phyloP scores from a whole-genome alignment of 1,140 invertebrate species.

The Megalonaias nervosa region DNA sequence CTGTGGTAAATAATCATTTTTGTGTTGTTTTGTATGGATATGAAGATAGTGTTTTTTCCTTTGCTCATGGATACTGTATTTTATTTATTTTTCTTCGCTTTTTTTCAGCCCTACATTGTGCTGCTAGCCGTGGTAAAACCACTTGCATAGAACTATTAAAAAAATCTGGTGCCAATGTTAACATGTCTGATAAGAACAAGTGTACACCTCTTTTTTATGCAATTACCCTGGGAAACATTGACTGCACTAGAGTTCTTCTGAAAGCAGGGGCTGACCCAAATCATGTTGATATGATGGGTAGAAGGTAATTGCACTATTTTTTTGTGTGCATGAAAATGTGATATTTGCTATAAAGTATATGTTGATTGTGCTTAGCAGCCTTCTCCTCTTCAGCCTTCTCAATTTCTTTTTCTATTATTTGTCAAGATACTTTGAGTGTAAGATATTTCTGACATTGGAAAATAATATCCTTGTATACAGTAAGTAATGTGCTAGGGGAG shows the following conservation, averaged over 20 bases:
- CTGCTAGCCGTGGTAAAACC: slow-evolving; percentile 93
- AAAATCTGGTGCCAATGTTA: slow-evolving; percentile 76
- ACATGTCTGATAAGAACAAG: slow-evolving; percentile 82
- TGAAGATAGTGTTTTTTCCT: too few relatives aligned
- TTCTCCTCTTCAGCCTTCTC: too few relatives aligned
- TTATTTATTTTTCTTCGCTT: slow-evolving; percentile 4
- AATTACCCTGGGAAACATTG: slow-evolving; percentile 94
- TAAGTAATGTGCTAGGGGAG: background rate
- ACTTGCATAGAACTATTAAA: slow-evolving; percentile 93
- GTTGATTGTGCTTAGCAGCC: too few relatives aligned
- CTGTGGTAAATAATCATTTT: too few relatives aligned
- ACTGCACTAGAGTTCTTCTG: slow-evolving; percentile 91
- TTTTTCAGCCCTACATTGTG: slow-evolving; percentile 89
- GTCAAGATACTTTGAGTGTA: too few relatives aligned
- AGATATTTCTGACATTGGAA: background rate
- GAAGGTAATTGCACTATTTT: slow-evolving; percentile 78
- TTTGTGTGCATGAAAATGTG: background rate
- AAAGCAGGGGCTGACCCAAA: slow-evolving; percentile 92
- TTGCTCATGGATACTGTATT: too few relatives aligned
- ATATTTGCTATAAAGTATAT: too few relatives aligned
- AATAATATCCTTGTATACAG: background rate
- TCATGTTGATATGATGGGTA: slow-evolving; percentile 91
- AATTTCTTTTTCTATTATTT: too few relatives aligned
- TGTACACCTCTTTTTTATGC: slow-evolving; percentile 98
- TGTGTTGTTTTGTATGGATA: too few relatives aligned